Conservation (phyloP, 1,140 invertebrate species). For the Rhyacophila brunnea region DNA sequence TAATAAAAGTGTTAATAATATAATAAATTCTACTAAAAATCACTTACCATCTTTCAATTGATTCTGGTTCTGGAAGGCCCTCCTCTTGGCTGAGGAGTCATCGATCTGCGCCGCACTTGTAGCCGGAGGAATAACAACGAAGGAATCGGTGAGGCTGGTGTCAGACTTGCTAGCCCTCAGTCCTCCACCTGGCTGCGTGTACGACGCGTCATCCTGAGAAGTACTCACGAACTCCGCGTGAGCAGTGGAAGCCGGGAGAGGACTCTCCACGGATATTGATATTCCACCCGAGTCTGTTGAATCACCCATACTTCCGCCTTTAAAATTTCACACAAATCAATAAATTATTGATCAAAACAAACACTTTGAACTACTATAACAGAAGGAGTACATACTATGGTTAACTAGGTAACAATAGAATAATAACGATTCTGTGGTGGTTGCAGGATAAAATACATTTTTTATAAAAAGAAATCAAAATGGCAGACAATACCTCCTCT, state of each 20-base stretch:
- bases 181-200: constrained; percentile 37
- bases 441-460: no score
- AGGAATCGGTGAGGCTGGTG: constrained; percentile 87
- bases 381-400: neutral
- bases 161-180: constrained; percentile 84
- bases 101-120: constrained; percentile 26
- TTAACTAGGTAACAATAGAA: no score
- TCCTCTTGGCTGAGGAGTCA: constrained; percentile 26
- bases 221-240: constrained; percentile 15
- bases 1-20: no score
- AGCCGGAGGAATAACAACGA: constrained; percentile 75
- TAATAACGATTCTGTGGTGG: no score
- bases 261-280: constrained; percentile 22
- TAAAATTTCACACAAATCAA: no score
- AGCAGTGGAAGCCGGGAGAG: constrained; percentile 15
- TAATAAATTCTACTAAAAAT: no score
- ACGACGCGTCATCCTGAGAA: constrained; percentile 27
- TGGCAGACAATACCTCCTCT: no score
- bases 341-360: no score
- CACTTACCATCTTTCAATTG: constrained; percentile 59
- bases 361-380: neutral
- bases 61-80: constrained; percentile 57
- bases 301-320: constrained; percentile 50
- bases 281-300: constrained; percentile 43
- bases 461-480: no score